Base-by-base conservation (phyloP, 1,140 invertebrate genomes). In the Aphidius gifuensis region DNA sequence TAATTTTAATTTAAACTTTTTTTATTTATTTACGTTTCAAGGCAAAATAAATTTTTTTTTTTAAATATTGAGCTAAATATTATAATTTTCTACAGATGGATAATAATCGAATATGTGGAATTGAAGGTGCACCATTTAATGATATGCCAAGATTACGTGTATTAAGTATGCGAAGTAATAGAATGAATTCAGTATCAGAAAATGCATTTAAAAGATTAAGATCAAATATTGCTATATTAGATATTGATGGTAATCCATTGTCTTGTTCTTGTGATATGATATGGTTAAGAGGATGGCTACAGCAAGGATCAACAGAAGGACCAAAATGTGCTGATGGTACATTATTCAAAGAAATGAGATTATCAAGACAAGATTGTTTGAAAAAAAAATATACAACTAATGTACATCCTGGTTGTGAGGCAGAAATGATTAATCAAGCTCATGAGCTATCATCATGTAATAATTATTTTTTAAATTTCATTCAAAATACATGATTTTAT, bases 171-270 rank as follows among this genome's bases (percentile, higher is more conserved):
- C 83, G 87, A 58, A 88, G 90, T 70, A 95, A 95, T 78, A 86
- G 86, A 66, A 84, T 95, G 80, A 84, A 86, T 46, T 85, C 86
- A 11, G 83, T 94, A 51, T 83, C 87, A 4, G 92, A 94, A 74
- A 80, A 80, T n/a, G 87, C 87, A 1, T 90, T 94, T 67, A 84
- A 87, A 60, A 87, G 88, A 65, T 77, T 93, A 11, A 82, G 90
- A 61, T 88, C 87, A 49, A 93, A 92, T 62, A 90, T 93, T 57
- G 90, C 91, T 6, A 84, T 91, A 67, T 80, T 94, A 32, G 92
- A 94, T 77, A 87, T 94, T 60, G 90, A 93, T 78, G 92, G 91
- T 11, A 93, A 93, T 82, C 92, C 92, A 8, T 78, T 94, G 47
- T 83, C 86, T 9, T 93, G 92, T 75, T 87, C 89, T 8, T 93